These are phyloP conservation scores for Drosophila tristis DNA, from an alignment of 1,140 invertebrate genomes.

Conservation along the genomic window DNA sequence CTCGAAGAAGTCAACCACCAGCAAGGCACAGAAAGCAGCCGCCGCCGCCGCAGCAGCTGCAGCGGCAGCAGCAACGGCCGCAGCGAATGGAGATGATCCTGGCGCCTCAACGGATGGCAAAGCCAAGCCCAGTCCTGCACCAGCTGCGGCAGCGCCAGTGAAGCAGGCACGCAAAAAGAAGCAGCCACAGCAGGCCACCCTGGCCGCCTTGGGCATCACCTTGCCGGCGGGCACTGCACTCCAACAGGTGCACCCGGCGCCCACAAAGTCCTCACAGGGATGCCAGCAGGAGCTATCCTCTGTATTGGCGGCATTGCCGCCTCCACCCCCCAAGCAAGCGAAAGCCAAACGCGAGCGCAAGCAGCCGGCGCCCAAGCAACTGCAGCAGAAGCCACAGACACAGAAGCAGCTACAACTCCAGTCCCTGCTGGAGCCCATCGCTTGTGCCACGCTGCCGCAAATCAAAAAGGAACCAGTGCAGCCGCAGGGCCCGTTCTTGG, in stretches of 20 bases:
- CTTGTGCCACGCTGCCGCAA: conserved; percentile 33
- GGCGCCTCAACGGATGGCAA: conserved; percentile 19
- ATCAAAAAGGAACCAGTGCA: conserved; percentile 74
- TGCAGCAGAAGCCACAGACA: conserved; percentile 63
- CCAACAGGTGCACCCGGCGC: conserved; percentile 58
- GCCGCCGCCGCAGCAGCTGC: conserved; percentile 61
- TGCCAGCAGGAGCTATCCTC: conserved; percentile 28
- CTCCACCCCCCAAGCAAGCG: conserved; percentile 51
- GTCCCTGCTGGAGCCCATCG: neutral
- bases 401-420: conserved; percentile 16
- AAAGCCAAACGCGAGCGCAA: conserved; percentile 77
- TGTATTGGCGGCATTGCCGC: conserved; percentile 27
- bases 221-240: conserved; percentile 65
- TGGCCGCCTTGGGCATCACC: conserved; percentile 68
- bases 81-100: conserved; percentile 21
- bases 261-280: conserved; percentile 4
- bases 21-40: conserved; percentile 66
- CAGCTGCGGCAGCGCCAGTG: conserved; percentile 26
- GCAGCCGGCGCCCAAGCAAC: conserved; percentile 70
- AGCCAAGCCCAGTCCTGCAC: conserved; percentile 14
- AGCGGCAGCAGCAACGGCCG: conserved; percentile 18
- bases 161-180: conserved; percentile 73
- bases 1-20: conserved; percentile 79
- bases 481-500: conserved; percentile 53
- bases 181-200: conserved; percentile 63